Base-by-base conservation (phyloP, 2,888 invertebrate genomes). In the Laothoe populi region DNA sequence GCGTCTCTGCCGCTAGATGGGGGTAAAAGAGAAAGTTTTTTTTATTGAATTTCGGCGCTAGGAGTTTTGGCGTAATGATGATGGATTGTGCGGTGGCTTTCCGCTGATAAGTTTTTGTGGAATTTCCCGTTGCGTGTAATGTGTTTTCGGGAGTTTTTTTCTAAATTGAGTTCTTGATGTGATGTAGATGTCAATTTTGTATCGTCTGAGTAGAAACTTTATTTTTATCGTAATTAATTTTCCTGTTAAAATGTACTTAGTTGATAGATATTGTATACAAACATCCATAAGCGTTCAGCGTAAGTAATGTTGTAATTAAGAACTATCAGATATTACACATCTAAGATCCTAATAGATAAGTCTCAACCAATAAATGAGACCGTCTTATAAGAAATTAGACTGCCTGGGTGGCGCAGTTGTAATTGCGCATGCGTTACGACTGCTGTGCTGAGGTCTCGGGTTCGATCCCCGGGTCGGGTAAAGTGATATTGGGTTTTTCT, bases 51-150 rank as follows among this genome's bases (percentile, higher is more conserved):
- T 91, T 88, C 73, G 86, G 83, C 78, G 79, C 70, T 77, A 90
- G 88, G 84, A 90, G 88, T 89, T 91, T 88, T 83, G 87, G 87
- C 87, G 82, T 92, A 92, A 92, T 89, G 88, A 92, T 91, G 92
- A 92, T 92, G 88, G 91, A 92, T 92, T 92, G 89, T 87, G 80
- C 82, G 75, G 85, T 86, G 87, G 90, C 82, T 85, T 82, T 82
- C 77, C 79, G 76, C 86, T 86, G 90, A 91, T 91, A 91, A 92
- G 88, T 90, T 92, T 85, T 88, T 78, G 75, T 78, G 79, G 80
- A 82, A 84, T 80, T 87, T 85, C 77, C 79, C 82, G 72, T 75
- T 69, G 81, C 84, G 81, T 81, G 84, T 89, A 88, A 89, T 87
- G 87, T 87, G 83, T 87, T 89, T 88, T 86, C 78, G 72, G 83